Evolutionary conservation across 1,140 invertebrate species (phyloP), one percentile per base, ranked within the genome.

Genomic region (Charaxes varanes): DNA sequence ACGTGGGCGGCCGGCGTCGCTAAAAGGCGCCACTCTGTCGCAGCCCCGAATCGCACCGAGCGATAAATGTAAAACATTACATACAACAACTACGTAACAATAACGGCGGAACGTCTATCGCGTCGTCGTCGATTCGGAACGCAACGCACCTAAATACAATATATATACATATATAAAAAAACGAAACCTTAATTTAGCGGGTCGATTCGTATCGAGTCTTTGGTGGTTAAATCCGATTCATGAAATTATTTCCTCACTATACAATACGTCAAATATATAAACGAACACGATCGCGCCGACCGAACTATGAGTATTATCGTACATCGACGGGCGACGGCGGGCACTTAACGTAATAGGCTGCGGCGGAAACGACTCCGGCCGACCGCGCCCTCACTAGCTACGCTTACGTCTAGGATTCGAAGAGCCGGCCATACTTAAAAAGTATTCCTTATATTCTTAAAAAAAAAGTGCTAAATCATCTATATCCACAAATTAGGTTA

Each of bases 281-380:
- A 53, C 33, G 32, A 37, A 35, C 18, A 41, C 31, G 47, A 51
- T 48, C n/a, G 44, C 40, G 50, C 31, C 22, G 37, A 42, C 41
- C 41, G 41, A 41, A 27, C 44, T 48, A 53, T 70, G 73, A 78
- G 70, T 74, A 74, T 78, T 78, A 64, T 65, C 52, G 53, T 46
- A 44, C 58, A 30, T n/a, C 30, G 31, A 23, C 22, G 28, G 30
- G 16, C 16, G 15, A 1, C 22, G 16, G 13, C 7, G 23, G 21
- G 27, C 23, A 70, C 74, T 82, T 79, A 79, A 78, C 48, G 63
- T 78, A 82, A 71, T 82, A 82, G 78, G 78, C 78, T 78, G 69
- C 73, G 78, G 77, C 77, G 76, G 64, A 74, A 70, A 68, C 65
- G 74, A 78, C 71, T 70, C 65, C 42, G 51, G 60, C 19, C 10